Conservation (phyloP, 2,797 vertebrate species). For the Danio aesculapii region DNA sequence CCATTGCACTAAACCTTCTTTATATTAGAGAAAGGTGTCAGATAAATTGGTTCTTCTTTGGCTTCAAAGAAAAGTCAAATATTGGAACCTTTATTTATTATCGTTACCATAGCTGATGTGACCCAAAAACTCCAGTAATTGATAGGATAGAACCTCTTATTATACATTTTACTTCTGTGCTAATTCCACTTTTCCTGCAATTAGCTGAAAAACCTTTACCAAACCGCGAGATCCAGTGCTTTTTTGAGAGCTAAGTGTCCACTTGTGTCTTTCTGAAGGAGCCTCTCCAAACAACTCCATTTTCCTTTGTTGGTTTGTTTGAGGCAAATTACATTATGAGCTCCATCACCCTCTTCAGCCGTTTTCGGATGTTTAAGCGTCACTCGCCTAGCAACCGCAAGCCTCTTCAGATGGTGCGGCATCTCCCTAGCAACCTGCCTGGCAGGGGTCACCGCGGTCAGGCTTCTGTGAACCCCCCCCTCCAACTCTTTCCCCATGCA, state of each 20-base stretch:
- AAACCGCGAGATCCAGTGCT: not conserved
- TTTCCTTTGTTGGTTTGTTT: slow-evolving; percentile 39
- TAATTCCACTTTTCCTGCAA: slow-evolving; percentile 1
- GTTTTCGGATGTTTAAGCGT: slow-evolving; percentile 43
- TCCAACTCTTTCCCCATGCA: slow-evolving; percentile 3
- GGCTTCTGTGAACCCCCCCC: slow-evolving; percentile 48
- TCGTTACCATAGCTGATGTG: not conserved
- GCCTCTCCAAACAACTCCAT: slow-evolving; percentile 12
- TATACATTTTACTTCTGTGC: not conserved
- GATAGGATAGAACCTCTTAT: not conserved
- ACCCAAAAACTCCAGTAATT: not conserved
- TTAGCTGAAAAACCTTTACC: not conserved
- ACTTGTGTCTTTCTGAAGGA: not conserved
- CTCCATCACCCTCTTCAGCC: slow-evolving; percentile 31
- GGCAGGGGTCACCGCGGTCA: slow-evolving; percentile 54
- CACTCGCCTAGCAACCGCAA: slow-evolving; percentile 51
- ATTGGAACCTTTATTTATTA: not conserved
- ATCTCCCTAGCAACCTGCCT: slow-evolving; percentile 62
- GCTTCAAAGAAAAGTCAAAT: not conserved
- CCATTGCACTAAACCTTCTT: not conserved
- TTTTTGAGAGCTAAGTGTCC: slow-evolving; percentile 2
- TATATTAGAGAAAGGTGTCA: not conserved
- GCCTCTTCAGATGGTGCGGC: slow-evolving; percentile 46
- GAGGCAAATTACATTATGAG: slow-evolving; percentile 35
- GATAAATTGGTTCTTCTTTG: not conserved